phyloP scores from a whole-genome alignment of 2,113 vertebrate species.

The Gambusia holbrooki region DNA sequence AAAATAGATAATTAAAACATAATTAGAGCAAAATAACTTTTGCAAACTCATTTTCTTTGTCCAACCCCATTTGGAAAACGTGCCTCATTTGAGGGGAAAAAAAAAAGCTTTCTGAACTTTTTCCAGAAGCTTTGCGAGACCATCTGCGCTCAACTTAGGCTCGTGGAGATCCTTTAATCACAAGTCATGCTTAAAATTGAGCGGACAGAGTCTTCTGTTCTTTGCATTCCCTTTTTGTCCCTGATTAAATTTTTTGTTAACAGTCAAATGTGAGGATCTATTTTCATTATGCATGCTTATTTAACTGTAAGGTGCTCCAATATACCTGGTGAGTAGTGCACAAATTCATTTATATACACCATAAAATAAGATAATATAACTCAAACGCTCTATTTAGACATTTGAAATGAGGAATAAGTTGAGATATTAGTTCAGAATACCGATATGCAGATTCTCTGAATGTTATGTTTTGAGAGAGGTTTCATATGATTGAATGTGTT shows the following conservation, averaged over 20 bases:
- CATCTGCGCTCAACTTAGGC: slow-evolving; percentile 33
- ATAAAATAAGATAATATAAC: not conserved
- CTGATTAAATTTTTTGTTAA: not conserved
- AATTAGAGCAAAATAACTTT: slow-evolving; percentile 78
- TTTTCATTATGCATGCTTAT: not conserved
- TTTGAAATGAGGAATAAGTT: not conserved
- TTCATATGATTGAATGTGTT: not conserved
- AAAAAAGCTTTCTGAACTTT: slow-evolving; percentile 47
- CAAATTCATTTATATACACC: not conserved
- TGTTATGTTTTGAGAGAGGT: not conserved
- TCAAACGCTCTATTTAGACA: not conserved
- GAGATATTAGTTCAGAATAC: not conserved
- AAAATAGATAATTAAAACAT: slow-evolving; percentile 81
- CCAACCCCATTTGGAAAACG: slow-evolving; percentile 72
- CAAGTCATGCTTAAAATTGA: slow-evolving; percentile 13
- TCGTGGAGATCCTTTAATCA: slow-evolving; percentile 22
- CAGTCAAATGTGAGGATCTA: slow-evolving; percentile 2
- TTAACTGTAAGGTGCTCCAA: not conserved
- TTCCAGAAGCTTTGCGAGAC: slow-evolving; percentile 43
- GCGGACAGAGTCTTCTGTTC: not conserved
- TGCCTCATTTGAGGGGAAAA: slow-evolving; percentile 48
- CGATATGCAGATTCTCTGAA: not conserved
- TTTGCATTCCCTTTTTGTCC: slow-evolving; percentile 7
- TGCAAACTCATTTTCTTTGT: slow-evolving; percentile 73
- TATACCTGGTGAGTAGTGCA: not conserved